Conservation (phyloP, 2,888 invertebrate species). For the Phragmatobia fuliginosa region DNA sequence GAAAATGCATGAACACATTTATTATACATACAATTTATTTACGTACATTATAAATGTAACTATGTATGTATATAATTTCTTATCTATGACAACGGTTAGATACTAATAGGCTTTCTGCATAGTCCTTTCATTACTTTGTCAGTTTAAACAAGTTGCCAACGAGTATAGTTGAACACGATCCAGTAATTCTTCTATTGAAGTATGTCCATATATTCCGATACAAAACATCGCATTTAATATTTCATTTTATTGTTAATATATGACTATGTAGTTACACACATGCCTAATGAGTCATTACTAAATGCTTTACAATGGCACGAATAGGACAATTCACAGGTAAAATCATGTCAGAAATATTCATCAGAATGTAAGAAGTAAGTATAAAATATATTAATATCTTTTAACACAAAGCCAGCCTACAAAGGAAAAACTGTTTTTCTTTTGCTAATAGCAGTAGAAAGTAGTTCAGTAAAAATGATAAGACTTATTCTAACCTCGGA, state of each 20-base stretch:
- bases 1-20: constrained; percentile 20
- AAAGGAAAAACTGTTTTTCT: neutral
- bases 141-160: constrained; percentile 17
- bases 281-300: constrained; percentile 42
- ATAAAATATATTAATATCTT: too few relatives aligned
- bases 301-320: constrained; percentile 33
- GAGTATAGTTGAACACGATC: constrained; percentile 21
- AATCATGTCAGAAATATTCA: constrained; percentile 9
- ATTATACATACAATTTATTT: too few relatives aligned
- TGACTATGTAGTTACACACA: constrained; percentile 24
- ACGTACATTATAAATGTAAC: too few relatives aligned
- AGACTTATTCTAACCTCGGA: neutral
- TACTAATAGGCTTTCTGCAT: constrained; percentile 25
- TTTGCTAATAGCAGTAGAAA: neutral
- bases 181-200: constrained; percentile 14
- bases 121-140: constrained; percentile 36
- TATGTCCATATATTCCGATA: constrained; percentile 8
- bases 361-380: neutral
- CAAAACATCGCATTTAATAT: constrained; percentile 31
- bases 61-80: constrained; percentile 14
- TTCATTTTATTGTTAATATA: constrained; percentile 42
- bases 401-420: too few relatives aligned
- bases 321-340: constrained; percentile 12
- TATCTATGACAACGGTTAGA: constrained; percentile 23
- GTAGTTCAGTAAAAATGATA: neutral